Evolutionary conservation across 2,797 vertebrate genomes (phyloP).

Genomic region (Acrossocheilus fasciatus): DNA sequence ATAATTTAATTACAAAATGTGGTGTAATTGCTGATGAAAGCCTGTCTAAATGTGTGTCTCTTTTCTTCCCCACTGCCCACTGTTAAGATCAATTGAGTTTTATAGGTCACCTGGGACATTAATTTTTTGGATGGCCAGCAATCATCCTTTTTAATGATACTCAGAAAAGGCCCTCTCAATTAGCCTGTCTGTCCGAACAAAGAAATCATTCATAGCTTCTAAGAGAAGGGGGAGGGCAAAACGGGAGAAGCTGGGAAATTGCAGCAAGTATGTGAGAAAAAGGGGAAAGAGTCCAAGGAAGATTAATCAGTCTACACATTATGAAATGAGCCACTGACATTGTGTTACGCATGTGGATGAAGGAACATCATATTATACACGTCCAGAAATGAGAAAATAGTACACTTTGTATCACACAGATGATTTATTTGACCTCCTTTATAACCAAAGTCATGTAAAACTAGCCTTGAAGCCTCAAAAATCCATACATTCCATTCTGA

Average conservation of each 20-base stretch:
- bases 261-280: slow-evolving; percentile 45
- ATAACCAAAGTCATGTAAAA: neutral
- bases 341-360: slow-evolving; percentile 16
- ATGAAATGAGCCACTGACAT: neutral
- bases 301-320: slow-evolving; percentile 39
- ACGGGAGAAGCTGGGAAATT: slow-evolving; percentile 27
- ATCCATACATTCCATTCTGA: neutral
- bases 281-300: slow-evolving; percentile 25
- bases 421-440: neutral
- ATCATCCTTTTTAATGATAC: slow-evolving; percentile 57
- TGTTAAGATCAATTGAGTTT: slow-evolving; percentile 58
- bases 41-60: slow-evolving; percentile 48
- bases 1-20: slow-evolving; percentile 60
- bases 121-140: slow-evolving; percentile 57
- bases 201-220: slow-evolving; percentile 55
- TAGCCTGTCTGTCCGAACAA: slow-evolving; percentile 47
- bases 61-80: slow-evolving; percentile 37
- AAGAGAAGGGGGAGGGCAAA: neutral
- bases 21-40: slow-evolving; percentile 56
- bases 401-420: neutral
- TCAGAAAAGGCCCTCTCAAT: slow-evolving; percentile 49
- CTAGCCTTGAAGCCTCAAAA: neutral
- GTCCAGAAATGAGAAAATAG: neutral
- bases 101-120: slow-evolving; percentile 58
- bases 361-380: neutral